Evolutionary conservation across 2,797 vertebrate species (phyloP).

Genomic region (Tokudaia tokunoshimensis): DNA sequence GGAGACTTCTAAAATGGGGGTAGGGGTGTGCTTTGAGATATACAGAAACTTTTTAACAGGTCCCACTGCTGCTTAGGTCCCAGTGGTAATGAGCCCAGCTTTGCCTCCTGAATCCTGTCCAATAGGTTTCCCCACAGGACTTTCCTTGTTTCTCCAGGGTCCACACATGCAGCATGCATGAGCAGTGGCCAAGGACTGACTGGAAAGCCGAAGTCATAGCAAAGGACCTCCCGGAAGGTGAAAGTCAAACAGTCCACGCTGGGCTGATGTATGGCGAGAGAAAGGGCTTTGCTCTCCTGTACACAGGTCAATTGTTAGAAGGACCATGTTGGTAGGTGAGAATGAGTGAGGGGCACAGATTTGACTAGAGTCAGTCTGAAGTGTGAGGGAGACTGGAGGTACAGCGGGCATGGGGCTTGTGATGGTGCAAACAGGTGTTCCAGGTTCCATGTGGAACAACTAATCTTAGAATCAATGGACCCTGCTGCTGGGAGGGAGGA

Average conservation of each 20-base stretch:
- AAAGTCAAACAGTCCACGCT: neutral
- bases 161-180: rapidly evolving
- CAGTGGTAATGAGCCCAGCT: slow-evolving; percentile 18
- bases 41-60: slow-evolving; percentile 72
- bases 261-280: neutral
- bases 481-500: neutral
- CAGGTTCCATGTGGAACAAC: neutral
- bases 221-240: neutral
- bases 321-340: neutral
- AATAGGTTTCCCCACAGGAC: neutral
- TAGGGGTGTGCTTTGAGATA: slow-evolving; percentile 21
- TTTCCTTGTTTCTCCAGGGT: neutral
- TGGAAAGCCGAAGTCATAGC: neutral
- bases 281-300: neutral
- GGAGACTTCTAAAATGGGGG: neutral
- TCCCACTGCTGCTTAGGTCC: slow-evolving; percentile 57
- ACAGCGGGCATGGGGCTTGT: neutral
- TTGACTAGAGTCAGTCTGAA: neutral
- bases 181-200: neutral
- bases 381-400: neutral
- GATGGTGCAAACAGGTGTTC: neutral
- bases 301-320: neutral
- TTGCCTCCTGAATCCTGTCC: neutral
- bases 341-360: neutral
- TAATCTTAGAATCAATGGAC: neutral